Percentiles rank a stretch among this genome's conserved stretches.
These are phyloP conservation scores for Chamaea fasciata DNA, from an alignment of 2,113 vertebrate species.

Conservation along the genomic window DNA sequence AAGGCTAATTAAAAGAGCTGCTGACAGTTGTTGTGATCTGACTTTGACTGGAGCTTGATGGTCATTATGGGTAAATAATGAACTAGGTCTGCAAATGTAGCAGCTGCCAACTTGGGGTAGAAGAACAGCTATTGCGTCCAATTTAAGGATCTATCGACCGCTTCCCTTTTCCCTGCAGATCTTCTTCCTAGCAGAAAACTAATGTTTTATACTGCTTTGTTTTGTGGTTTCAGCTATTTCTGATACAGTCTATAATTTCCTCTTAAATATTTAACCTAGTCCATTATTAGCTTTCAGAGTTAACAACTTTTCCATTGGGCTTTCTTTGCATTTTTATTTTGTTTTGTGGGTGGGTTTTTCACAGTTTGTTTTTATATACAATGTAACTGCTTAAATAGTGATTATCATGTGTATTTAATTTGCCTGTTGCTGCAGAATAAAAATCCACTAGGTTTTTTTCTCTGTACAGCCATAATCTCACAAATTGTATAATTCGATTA, in stretches of 20 bases:
- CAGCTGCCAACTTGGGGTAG: slow-evolving; percentile 82
- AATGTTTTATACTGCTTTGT: slow-evolving; percentile 77
- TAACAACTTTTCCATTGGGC: slow-evolving; percentile 76
- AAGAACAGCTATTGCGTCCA: slow-evolving; percentile 82
- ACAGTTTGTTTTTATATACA: slow-evolving; percentile 48
- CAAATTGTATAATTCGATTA: not conserved
- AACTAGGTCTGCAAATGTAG: slow-evolving; percentile 85
- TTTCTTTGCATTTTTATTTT: slow-evolving; percentile 49
- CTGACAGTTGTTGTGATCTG: slow-evolving; percentile 89
- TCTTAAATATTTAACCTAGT: slow-evolving; percentile 90
- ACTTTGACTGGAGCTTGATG: slow-evolving; percentile 87
- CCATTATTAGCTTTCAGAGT: slow-evolving; percentile 89
- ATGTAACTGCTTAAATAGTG: slow-evolving; percentile 44
- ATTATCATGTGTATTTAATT: slow-evolving; percentile 61
- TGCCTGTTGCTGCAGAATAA: slow-evolving; percentile 40
- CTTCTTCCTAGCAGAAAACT: slow-evolving; percentile 74
- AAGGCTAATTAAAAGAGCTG: slow-evolving; percentile 88
- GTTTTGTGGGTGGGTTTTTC: not conserved
- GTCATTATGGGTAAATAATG: slow-evolving; percentile 93
- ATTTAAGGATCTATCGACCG: slow-evolving; percentile 87
- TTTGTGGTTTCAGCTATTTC: slow-evolving; percentile 86
- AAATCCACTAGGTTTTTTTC: slow-evolving; percentile 23
- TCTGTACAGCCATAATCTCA: not conserved
- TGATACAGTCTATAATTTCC: slow-evolving; percentile 76
- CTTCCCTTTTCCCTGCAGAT: slow-evolving; percentile 81